Evolutionary conservation across 1,140 invertebrate species (phyloP).

Genomic region (Zaprionus vittiger): DNA sequence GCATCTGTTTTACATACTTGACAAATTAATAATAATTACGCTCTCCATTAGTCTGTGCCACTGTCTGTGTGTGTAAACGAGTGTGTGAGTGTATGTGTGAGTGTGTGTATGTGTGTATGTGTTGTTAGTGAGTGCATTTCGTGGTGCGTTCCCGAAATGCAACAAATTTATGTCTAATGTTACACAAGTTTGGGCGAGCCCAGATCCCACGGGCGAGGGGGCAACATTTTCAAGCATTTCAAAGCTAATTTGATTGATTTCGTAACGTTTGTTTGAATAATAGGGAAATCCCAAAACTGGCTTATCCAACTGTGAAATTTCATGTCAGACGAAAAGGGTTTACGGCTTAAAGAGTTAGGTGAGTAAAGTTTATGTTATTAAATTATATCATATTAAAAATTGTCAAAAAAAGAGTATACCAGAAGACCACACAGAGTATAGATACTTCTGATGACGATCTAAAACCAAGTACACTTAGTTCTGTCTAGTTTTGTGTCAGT

Average conservation of each 20-base stretch:
- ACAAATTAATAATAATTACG: conserved; percentile 81
- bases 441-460: too few relatives aligned
- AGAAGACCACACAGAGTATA: too few relatives aligned
- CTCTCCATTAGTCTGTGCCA: conserved; percentile 38
- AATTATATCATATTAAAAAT: background rate
- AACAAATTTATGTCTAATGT: conserved; percentile 38
- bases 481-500: too few relatives aligned
- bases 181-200: background rate
- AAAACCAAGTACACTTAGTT: too few relatives aligned
- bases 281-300: conserved; percentile 18
- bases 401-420: background rate
- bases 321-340: background rate
- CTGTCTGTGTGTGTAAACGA: background rate
- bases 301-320: conserved; percentile 7
- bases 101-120: conserved; percentile 24
- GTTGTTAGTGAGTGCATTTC: conserved; percentile 34
- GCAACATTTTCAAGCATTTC: conserved; percentile 24
- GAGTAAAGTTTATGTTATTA: background rate
- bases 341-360: background rate
- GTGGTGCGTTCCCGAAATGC: conserved; percentile 25
- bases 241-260: conserved; percentile 69
- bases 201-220: background rate
- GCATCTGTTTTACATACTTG: conserved; percentile 82
- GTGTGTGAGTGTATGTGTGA: conserved; percentile 23
- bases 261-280: conserved; percentile 45